These are phyloP conservation scores for Dromococcyx pavoninus DNA, from an alignment of 2,797 vertebrate genomes.

Conservation along the genomic window DNA sequence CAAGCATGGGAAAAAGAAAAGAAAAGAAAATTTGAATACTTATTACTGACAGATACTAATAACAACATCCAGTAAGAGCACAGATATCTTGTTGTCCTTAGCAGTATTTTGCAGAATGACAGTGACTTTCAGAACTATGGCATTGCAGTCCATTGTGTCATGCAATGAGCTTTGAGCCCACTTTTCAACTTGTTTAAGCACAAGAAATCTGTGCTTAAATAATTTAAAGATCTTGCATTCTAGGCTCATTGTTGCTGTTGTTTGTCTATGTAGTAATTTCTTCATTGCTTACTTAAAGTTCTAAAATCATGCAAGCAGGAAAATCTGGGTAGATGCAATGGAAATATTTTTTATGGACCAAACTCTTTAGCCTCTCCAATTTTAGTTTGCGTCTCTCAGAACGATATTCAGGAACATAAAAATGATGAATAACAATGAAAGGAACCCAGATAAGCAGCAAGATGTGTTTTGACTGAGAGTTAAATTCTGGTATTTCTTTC, in stretches of 20 bases:
- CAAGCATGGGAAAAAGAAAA: background rate
- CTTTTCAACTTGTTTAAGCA: too few species aligned
- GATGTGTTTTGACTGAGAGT: background rate
- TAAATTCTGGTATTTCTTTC: background rate
- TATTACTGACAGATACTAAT: background rate
- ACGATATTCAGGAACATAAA: background rate
- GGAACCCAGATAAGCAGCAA: background rate
- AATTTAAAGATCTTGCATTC: too few species aligned
- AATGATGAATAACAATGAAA: background rate
- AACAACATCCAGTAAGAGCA: background rate
- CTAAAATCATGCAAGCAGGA: background rate
- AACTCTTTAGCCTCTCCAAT: background rate
- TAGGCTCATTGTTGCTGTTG: background rate
- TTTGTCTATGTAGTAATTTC: background rate
- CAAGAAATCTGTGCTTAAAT: too few species aligned
- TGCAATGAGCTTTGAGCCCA: background rate
- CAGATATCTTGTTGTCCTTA: too few species aligned
- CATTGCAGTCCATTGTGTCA: background rate
- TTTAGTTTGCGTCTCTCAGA: background rate
- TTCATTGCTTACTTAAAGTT: background rate
- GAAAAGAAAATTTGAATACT: background rate
- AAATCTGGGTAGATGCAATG: accelerated
- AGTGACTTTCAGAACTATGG: background rate
- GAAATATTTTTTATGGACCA: background rate
- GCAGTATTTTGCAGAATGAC: background rate